Evolutionary conservation across 1,140 invertebrate genomes (phyloP).

Genomic region (Zophobas atratus): DNA sequence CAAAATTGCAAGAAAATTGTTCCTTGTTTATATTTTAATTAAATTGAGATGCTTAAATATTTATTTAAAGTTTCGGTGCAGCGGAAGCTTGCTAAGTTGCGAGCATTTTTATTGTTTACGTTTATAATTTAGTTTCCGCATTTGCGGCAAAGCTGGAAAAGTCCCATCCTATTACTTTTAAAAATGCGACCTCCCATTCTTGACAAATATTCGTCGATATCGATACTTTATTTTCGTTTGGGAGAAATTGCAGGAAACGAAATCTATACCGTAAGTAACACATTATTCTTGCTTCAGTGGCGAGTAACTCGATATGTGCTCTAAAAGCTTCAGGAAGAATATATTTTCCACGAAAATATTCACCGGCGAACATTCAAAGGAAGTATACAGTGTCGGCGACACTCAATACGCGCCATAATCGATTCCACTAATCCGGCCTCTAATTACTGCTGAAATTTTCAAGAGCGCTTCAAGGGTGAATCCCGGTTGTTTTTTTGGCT

Average conservation of each 20-base stretch:
- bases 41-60: no score
- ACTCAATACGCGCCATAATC: neutral
- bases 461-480: no score
- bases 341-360: constrained; percentile 46
- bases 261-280: constrained; percentile 49
- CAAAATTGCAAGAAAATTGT: no score
- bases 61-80: no score
- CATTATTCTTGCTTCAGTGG: constrained; percentile 49
- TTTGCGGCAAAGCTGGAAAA: no score
- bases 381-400: constrained; percentile 33
- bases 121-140: neutral
- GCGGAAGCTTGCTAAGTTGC: no score
- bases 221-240: constrained; percentile 39
- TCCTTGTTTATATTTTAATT: no score
- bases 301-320: constrained; percentile 48
- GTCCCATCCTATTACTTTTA: no score
- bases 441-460: no score
- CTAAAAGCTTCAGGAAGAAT: constrained; percentile 45
- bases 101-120: neutral
- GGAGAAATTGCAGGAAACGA: constrained; percentile 41
- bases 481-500: constrained; percentile 15
- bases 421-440: no score
- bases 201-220: constrained; percentile 27
- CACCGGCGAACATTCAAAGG: constrained; percentile 45
- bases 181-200: neutral